Percentiles rank a stretch among this genome's conserved stretches.
Conservation (phyloP, 2,113 vertebrate species). For the Rhinolophus sinicus region DNA sequence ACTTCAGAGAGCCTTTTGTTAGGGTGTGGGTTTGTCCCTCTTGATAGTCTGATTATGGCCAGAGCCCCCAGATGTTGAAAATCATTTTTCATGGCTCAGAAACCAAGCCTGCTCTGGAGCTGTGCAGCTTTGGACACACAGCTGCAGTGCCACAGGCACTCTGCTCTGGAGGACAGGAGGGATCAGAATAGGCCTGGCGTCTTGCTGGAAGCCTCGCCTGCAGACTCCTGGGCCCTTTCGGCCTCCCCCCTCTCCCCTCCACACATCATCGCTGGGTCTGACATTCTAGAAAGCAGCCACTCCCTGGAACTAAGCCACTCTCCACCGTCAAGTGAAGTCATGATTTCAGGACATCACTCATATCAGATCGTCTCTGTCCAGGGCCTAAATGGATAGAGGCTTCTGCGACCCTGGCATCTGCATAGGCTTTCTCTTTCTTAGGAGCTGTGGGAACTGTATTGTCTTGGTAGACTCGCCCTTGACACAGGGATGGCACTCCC, state of each 20-base stretch:
- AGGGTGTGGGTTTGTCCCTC: background rate
- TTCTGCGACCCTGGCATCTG: background rate
- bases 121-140: background rate
- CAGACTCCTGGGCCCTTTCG: accelerated
- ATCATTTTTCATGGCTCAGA: background rate
- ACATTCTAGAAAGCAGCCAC: background rate
- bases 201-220: background rate
- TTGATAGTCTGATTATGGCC: background rate
- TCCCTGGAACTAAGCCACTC: background rate
- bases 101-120: background rate
- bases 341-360: background rate
- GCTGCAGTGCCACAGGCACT: background rate
- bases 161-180: background rate
- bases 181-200: background rate
- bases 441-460: background rate
- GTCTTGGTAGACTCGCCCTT: background rate
- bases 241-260: background rate
- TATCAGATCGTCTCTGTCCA: background rate
- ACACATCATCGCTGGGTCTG: background rate
- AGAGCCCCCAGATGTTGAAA: background rate
- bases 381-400: background rate
- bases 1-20: background rate
- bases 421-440: background rate
- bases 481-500: background rate
- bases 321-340: background rate